Conservation (phyloP, 2,888 invertebrate species). For the Erpobdella octoculata region DNA sequence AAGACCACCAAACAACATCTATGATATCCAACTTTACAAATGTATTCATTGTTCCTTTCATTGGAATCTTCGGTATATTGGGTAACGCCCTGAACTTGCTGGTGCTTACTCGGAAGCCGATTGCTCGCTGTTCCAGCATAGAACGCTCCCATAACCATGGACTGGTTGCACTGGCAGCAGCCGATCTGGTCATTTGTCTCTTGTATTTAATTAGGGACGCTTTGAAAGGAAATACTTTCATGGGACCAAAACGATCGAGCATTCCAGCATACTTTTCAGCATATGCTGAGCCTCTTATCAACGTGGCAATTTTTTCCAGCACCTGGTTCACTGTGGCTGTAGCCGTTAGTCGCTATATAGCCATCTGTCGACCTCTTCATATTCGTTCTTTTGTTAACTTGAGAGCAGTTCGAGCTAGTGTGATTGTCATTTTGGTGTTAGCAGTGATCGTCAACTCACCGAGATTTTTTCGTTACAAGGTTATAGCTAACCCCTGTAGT, state of each 20-base stretch:
- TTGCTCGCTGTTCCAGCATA: constrained; percentile 59
- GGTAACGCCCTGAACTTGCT: constrained; percentile 72
- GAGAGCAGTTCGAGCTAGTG: constrained; percentile 58
- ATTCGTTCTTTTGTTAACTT: constrained; percentile 61
- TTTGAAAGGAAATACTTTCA: constrained; percentile 52
- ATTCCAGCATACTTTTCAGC: constrained; percentile 43
- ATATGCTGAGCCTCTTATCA: constrained; percentile 45
- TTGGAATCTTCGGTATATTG: constrained; percentile 66
- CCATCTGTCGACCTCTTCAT: constrained; percentile 67
- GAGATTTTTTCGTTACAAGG: constrained; percentile 43
- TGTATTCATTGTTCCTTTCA: constrained; percentile 58
- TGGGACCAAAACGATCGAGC: constrained; percentile 55
- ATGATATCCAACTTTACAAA: background rate
- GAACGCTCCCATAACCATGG: constrained; percentile 71
- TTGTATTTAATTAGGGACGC: constrained; percentile 58
- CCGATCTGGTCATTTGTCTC: constrained; percentile 60
- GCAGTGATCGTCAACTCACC: constrained; percentile 66
- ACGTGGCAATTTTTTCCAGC: constrained; percentile 59
- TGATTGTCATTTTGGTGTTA: constrained; percentile 60
- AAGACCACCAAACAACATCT: background rate
- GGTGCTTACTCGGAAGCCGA: constrained; percentile 62
- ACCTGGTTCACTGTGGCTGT: constrained; percentile 69
- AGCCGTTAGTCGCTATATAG: constrained; percentile 67
- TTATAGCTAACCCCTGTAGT: constrained; percentile 26
- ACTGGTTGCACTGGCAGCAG: constrained; percentile 67